Base-by-base conservation (phyloP, 1,140 invertebrate species). In the Drosophila nasuta region DNA sequence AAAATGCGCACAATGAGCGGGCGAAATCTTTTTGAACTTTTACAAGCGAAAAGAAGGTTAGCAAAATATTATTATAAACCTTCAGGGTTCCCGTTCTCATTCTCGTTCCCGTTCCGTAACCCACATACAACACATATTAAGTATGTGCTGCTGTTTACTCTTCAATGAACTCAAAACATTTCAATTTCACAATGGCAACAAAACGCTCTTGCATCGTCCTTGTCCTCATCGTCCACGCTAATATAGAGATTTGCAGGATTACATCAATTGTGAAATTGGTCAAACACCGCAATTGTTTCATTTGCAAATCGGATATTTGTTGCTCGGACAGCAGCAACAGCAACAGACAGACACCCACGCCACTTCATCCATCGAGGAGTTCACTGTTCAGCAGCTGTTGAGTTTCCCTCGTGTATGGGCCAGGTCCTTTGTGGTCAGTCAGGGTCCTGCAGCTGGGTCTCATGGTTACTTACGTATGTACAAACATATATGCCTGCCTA, bases 61-160 rank as follows among this genome's bases (percentile, higher is more conserved):
- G 78, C 89, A 83, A 91, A 91, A 91, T 90, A 91, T 91, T 91
- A 89, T 91, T 91, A 86, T 75, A 91, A 91, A 83, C 90, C 89
- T 90, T 75, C 85, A 51, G 38, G 71, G 49, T 52, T 4, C 17
- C 17, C 33, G 41, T 4, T 56, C 49, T 3, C 10, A 1, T 38
- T 38, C 8, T 5, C 33, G 7, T 8, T 33, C 33, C 33, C 33
- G 33, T 33, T 33, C 33, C 33, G 63, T 85, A 75, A 70, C 66
- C 81, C 77, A 80, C 81, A 75, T 75, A 41, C 72, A 69, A 72
- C 65, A 63, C 68, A 60, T 72, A 38, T 7, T 10, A 10, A 38
- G 35, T 69, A 54, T 71, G 17, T 70, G 41, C 41, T 65, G 70
- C 69, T 79, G 75, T 85, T 90, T 78, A 77, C 87, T 88, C 87